Evolutionary conservation across 2,888 invertebrate genomes (phyloP), one percentile per base, ranked within the genome.

Genomic region (Patella depressa): DNA sequence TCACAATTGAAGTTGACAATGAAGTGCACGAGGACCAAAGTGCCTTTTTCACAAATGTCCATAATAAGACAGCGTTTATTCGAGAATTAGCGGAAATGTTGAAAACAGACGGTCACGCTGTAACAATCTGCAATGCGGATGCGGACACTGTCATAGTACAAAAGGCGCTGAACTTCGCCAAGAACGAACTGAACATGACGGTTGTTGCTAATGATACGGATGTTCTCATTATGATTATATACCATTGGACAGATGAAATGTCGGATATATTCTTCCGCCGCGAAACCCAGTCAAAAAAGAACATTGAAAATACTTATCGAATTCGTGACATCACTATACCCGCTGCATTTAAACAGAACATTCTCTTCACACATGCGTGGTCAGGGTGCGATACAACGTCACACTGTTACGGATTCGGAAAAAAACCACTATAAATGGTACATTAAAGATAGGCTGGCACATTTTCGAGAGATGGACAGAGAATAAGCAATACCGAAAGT

Each of bases 191-290:
- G 19, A 11, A 65, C n/a, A 19, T 65, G 65, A 65, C n/a, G n/a
- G 65, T 65, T 19, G 65, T 65, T 65, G 65, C 65, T 19, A 19
- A 65, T 65, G 65, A 65, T 65, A 65, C 65, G 65, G 65, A 65
- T 65, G 65, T 65, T 15, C 65, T 65, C 19, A 19, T n/a, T n/a
- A n/a, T n/a, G n/a, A n/a, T n/a, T n/a, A n/a, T n/a, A n/a, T n/a
- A n/a, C n/a, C n/a, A n/a, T 65, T 65, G n/a, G 5, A 9, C 19
- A 9, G n/a, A 65, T 65, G 65, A 19, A 19, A 65, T 65, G 19
- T n/a, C 65, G n/a, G 19, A 65, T 65, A 19, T 65, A 19, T 65
- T 19, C 19, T 65, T 65, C 11, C 65, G 19, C 65, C 19, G 9
- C n/a, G 19, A 65, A 65, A 19, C 65, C 19, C n/a, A 19, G 9